Percentiles rank a stretch among this genome's conserved stretches.
These are phyloP conservation scores for Lophius piscatorius DNA, from an alignment of 2,113 vertebrate species.

Conservation along the genomic window DNA sequence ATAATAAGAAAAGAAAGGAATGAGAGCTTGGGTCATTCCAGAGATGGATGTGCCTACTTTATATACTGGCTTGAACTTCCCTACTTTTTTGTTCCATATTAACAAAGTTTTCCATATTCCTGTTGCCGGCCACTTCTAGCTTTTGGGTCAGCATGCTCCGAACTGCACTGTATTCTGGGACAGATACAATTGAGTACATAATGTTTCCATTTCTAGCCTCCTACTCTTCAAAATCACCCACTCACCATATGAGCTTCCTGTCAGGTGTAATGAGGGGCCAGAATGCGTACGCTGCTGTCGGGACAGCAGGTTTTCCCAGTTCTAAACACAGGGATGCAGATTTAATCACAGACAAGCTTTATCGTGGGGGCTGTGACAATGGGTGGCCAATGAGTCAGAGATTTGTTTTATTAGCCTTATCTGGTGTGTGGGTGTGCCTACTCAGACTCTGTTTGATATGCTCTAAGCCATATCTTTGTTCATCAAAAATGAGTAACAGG, in stretches of 20 bases:
- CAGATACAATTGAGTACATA: constrained; percentile 15
- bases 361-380: constrained; percentile 39
- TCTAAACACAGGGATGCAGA: constrained; percentile 27
- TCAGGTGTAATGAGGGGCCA: constrained; percentile 54
- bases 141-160: constrained; percentile 25
- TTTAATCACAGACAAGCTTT: constrained; percentile 63
- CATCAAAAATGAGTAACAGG: not conserved
- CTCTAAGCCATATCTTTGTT: not conserved
- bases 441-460: not conserved
- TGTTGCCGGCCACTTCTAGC: constrained; percentile 2
- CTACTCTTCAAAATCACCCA: constrained; percentile 70
- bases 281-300: constrained; percentile 66
- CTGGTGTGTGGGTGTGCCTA: constrained; percentile 41
- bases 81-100: constrained; percentile 6
- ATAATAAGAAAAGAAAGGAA: not conserved
- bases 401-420: constrained; percentile 53
- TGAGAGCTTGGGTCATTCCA: not conserved
- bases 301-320: constrained; percentile 66
- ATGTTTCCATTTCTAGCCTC: constrained; percentile 52
- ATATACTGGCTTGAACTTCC: not conserved
- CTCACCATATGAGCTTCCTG: constrained; percentile 66
- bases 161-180: not conserved
- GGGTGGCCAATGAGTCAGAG: constrained; percentile 39
- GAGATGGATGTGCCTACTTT: not conserved
- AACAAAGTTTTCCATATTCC: not conserved